Evolutionary conservation across 2,888 invertebrate species (phyloP), one percentile per base, ranked within the genome.

Genomic region (Archips xylosteana): DNA sequence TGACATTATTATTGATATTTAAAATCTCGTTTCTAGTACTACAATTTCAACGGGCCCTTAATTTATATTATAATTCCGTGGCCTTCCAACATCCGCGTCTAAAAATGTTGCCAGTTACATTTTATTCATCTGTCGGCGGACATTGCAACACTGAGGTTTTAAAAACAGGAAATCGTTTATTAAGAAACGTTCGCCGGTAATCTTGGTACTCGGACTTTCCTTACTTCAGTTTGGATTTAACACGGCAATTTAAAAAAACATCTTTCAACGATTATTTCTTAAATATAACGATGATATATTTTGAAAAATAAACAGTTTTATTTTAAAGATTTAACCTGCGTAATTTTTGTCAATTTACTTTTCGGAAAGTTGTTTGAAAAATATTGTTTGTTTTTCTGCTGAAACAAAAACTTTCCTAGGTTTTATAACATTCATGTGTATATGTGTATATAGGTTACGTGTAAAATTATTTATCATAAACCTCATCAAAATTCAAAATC

Each of bases 71-170:
- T 10, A 62, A 60, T 65, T 59, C 60, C 47, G 62, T 39, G 72
- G 70, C 70, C 74, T 70, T 67, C 66, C 64, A 49, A 68, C 71
- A 74, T 70, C 63, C 70, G 67, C 69, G 64, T 65, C 42, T 66
- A 65, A 59, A 59, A 47, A 60, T 57, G 54, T 63, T 71, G 66
- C 62, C 68, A 68, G 66, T 61, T 66, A 62, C 60, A 67, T 36
- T 45, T 15, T 65, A 69, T 67, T 67, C 67, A 75, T 72, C 72
- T 75, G 72, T 57, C 54, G 59, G 65, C 75, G 75, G 75, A 75
- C 61, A 72, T 75, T 75, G 75, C 75, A 66, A 70, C 75, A 75
- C 70, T 64, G 69, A 61, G 64, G 64, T 70, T 74, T 73, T 70
- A 70, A 74, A 74, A 74, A 74, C 74, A 70, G 74, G 74, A 74